Percentiles rank a stretch among this genome's conserved stretches.
Evolutionary conservation across 1,140 invertebrate genomes (phyloP).

Genomic region (Ooceraea biroi): DNA sequence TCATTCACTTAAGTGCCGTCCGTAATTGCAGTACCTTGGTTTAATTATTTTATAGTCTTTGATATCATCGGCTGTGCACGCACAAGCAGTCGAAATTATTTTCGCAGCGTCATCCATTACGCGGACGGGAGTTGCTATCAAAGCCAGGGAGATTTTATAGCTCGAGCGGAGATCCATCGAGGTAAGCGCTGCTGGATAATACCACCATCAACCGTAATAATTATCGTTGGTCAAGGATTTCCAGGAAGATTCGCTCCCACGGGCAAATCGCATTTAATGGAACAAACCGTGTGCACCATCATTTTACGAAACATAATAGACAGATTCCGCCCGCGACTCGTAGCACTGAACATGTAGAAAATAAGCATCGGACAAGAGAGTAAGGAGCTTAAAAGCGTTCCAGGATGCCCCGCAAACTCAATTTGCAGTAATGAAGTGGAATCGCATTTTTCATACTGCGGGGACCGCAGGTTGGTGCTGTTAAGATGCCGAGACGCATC

Average conservation of each 20-base stretch:
- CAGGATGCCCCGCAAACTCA: conserved; percentile 36
- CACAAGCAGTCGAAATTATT: conserved; percentile 8
- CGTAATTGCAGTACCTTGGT: no score
- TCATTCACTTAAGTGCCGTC: no score
- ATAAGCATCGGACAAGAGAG: conserved; percentile 9
- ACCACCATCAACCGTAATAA: background rate
- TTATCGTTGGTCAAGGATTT: conserved; percentile 30
- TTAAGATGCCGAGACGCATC: conserved; percentile 23
- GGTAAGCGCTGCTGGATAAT: conserved; percentile 4
- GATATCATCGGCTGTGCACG: no score
- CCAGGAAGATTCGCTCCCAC: background rate
- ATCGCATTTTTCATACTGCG: conserved; percentile 39
- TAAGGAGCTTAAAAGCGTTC: conserved; percentile 47
- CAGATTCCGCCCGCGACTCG: conserved; percentile 33
- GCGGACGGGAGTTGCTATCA: background rate
- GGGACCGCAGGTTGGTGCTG: background rate
- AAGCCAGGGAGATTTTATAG: background rate
- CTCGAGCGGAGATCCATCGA: background rate
- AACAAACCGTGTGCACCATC: background rate
- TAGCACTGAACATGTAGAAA: conserved; percentile 12
- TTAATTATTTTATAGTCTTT: no score
- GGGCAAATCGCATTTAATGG: background rate
- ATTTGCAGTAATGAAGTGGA: conserved; percentile 51
- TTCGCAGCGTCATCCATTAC: background rate
- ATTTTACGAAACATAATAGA: conserved; percentile 41